These are phyloP conservation scores for Chlamydotis undulata DNA, from an alignment of 2,113 vertebrate genomes.

Conservation along the genomic window DNA sequence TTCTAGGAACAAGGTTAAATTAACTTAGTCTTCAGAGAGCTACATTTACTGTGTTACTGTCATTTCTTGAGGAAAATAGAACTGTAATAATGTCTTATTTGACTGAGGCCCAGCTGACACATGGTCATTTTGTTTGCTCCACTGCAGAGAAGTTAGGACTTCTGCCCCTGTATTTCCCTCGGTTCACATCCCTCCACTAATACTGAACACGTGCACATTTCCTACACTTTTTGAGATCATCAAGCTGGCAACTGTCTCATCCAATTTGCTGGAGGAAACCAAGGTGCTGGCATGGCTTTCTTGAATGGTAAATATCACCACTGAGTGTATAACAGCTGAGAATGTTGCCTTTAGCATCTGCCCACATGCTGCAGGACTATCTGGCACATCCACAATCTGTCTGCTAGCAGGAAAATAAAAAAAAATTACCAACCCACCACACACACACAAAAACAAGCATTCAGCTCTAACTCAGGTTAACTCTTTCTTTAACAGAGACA, in stretches of 20 bases:
- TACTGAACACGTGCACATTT: background rate
- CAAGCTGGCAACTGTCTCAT: constrained; percentile 40
- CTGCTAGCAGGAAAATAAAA: background rate
- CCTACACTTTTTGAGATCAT: constrained; percentile 2
- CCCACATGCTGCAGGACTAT: constrained; percentile 44
- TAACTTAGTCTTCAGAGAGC: background rate
- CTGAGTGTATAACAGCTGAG: constrained; percentile 25
- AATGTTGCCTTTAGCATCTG: constrained; percentile 44
- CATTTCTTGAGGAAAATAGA: background rate
- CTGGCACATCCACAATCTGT: constrained; percentile 13
- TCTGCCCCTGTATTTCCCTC: background rate
- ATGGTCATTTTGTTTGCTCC: background rate
- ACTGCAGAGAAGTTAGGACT: background rate
- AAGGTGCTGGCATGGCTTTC: constrained; percentile 15
- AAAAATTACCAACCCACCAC: no score
- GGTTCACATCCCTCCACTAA: background rate
- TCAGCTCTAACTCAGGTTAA: background rate
- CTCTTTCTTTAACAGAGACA: background rate
- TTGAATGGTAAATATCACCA: constrained; percentile 21
- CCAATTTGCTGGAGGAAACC: background rate
- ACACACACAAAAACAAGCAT: background rate
- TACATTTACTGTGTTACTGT: background rate
- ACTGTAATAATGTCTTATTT: background rate
- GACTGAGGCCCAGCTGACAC: background rate
- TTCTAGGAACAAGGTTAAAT: background rate